Evolutionary conservation across 2,797 vertebrate species (phyloP), one percentile per base, ranked within the genome.

Genomic region (Antennarius maculatus): DNA sequence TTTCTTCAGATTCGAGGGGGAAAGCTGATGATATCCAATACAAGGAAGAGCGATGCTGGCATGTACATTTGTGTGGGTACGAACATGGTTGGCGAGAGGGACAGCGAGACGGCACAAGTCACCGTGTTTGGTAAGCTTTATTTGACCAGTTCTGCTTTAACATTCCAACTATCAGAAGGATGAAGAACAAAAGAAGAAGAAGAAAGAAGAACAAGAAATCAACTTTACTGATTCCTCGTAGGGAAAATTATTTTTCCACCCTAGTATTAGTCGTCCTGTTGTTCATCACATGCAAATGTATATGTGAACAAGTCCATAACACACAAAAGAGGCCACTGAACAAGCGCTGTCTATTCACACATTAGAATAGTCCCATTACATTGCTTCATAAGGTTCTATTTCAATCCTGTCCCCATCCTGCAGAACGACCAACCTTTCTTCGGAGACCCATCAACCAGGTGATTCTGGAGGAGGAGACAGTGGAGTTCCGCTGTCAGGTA

Each of bases 21-120:
- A 16, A 99, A 99, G 80, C 91, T 99, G 66, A 99, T 99, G 98
- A 99, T 99, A 81, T 98, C 98, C 64, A 99, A 98, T 82, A 96
- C 96, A 16, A 95, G 93, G 43, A 98, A 98, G 84, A 96, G 94
- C 0, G 98, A 99, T 27, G 96, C 97, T 0, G 98, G 97, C 47
- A 99, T 97, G 95, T 99, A 98, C 64, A 95, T 95, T 18, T 99
- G 98, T 71, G 98, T 99, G 47, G 98, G 96, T 4, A 97, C 96
- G 81, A 99, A 99, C 82, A 99, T 99, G 96, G 98, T 99, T 46
- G 98, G 98, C 42, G 98, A 99, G 78, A 88, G 97, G 42, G 97
- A 99, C 91, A 99, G 98, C 0, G 97, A 99, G 66, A 97, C 98
- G 0, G 98, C 98, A 57, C 97, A 99, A 82, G 93, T 99, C 66